Conservation (phyloP, 2,113 vertebrate species). For the Vidua chalybeata region DNA sequence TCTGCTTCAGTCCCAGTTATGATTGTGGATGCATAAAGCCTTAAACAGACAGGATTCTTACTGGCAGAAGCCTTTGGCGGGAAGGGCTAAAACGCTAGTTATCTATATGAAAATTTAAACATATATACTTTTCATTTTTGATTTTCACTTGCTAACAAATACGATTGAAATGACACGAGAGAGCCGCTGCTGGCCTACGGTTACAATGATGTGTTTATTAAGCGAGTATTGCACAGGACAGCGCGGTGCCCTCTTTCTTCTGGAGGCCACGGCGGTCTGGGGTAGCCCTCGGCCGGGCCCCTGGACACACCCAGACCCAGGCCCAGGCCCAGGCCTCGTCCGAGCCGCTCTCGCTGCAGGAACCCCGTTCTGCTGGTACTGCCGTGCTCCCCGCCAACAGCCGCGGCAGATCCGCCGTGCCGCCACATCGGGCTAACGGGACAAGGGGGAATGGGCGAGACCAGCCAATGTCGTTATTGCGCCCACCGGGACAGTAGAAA, state of each 20-base stretch:
- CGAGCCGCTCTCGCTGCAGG: not conserved
- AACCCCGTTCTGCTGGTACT: too few species aligned
- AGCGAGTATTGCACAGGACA: accelerated
- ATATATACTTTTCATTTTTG: not conserved
- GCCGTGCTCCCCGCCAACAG: not conserved
- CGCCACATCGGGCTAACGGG: not conserved
- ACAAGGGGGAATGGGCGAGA: too few species aligned
- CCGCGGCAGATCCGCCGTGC: not conserved
- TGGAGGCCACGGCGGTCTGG: accelerated
- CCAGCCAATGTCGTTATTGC: too few species aligned
- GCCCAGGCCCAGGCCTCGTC: too few species aligned
- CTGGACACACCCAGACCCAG: too few species aligned
- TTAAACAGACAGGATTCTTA: not conserved
- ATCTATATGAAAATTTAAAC: not conserved
- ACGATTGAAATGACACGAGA: accelerated
- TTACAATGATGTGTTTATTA: too few species aligned
- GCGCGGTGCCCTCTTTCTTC: accelerated
- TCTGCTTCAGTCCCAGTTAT: not conserved
- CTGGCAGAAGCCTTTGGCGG: not conserved
- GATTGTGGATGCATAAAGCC: accelerated
- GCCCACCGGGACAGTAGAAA: not conserved
- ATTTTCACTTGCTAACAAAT: not conserved
- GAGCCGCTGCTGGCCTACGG: too few species aligned
- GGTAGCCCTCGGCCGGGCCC: accelerated
- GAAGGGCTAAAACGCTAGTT: not conserved